Evolutionary conservation across 2,888 invertebrate genomes (phyloP).

Genomic region (Drosophila kuntzei): DNA sequence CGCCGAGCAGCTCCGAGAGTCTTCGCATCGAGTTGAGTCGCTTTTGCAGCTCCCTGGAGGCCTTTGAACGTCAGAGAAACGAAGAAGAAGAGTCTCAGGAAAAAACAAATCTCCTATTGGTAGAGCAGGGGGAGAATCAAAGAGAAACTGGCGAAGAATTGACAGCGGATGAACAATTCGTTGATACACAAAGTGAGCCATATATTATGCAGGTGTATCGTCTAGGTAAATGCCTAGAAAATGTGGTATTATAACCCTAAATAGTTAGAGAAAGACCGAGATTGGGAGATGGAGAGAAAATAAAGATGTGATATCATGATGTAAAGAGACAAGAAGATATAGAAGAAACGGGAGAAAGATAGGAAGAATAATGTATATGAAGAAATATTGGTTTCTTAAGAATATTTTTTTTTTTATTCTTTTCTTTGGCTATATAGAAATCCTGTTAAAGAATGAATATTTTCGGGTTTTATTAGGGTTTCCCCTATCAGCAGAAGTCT

Average conservation of each 20-base stretch:
- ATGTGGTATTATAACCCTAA: neutral
- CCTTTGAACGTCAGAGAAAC: constrained; percentile 52
- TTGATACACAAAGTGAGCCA: constrained; percentile 54
- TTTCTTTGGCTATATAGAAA: neutral
- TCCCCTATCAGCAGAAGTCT: neutral
- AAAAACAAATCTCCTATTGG: neutral
- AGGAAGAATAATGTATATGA: neutral
- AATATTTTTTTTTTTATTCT: neutral
- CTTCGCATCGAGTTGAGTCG: constrained; percentile 75
- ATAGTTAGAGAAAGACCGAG: neutral
- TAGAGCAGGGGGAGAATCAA: neutral
- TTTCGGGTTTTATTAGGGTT: neutral
- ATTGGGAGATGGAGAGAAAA: neutral
- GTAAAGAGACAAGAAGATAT: neutral
- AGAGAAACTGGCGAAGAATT: neutral
- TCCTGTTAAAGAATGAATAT: neutral
- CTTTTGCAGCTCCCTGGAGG: constrained; percentile 73
- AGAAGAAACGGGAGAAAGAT: neutral
- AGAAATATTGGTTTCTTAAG: neutral
- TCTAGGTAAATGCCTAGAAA: constrained; percentile 38
- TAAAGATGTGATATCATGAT: too few relatives aligned
- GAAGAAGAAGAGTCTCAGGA: constrained; percentile 15
- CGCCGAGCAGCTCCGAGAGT: constrained; percentile 67
- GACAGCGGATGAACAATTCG: constrained; percentile 15
- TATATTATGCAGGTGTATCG: constrained; percentile 52